phyloP scores from a whole-genome alignment of 2,113 vertebrate genomes.

The Tichodroma muraria region DNA sequence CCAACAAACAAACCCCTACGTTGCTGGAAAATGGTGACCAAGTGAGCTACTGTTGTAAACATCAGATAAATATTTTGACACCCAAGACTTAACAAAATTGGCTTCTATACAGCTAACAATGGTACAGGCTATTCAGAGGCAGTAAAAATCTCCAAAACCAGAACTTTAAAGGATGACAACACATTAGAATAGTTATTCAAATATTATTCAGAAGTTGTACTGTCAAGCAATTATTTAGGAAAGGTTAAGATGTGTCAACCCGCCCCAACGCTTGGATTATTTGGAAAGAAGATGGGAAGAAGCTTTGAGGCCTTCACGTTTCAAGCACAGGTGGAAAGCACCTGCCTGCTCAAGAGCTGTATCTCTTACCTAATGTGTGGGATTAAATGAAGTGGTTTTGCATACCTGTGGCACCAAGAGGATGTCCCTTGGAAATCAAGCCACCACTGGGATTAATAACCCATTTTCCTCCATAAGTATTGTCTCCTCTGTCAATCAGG shows the following conservation, averaged over 20 bases:
- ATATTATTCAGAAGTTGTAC: neutral
- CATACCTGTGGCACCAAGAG: slow-evolving; percentile 93
- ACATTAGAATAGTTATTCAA: neutral
- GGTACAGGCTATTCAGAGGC: neutral
- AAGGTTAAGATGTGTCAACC: neutral
- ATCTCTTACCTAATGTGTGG: neutral
- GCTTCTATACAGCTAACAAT: neutral
- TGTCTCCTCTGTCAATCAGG: slow-evolving; percentile 94
- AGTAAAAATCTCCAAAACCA: neutral
- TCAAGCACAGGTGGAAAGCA: neutral
- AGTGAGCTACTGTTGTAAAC: neutral
- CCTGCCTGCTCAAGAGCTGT: neutral
- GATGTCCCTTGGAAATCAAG: slow-evolving; percentile 97
- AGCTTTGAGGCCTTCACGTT: neutral
- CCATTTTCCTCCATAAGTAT: slow-evolving; percentile 94
- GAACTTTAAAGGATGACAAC: neutral
- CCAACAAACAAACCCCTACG: neutral
- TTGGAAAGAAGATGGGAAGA: neutral
- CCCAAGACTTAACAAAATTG: neutral
- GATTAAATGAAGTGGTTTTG: neutral
- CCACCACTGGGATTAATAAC: slow-evolving; percentile 97
- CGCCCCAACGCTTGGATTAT: neutral
- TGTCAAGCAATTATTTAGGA: neutral
- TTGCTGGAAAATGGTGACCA: neutral
- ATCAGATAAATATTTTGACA: neutral